Evolutionary conservation across 2,888 invertebrate genomes (phyloP), one percentile per base, ranked within the genome.

Genomic region (Metalampra italica): DNA sequence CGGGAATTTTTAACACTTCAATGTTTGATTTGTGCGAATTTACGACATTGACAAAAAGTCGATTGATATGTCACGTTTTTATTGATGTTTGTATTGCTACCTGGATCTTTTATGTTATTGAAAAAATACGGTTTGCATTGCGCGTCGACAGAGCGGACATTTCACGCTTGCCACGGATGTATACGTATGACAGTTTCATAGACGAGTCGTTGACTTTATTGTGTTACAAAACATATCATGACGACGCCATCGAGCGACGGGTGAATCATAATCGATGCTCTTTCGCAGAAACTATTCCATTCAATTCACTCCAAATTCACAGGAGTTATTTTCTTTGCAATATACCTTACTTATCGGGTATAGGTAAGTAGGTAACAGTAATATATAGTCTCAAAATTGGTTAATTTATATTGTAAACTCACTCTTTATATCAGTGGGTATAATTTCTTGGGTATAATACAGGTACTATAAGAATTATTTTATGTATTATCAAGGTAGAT

Each of bases 21-120:
- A 78, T 85, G 74, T 88, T 87, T 86, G 87, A 88, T 88, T 85
- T 87, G 85, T 81, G 82, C 78, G 86, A 87, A 84, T 80, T 80
- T 75, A 76, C 72, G 78, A 79, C 78, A 78, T 74, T 65, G 61
- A 59, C 67, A 82, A 80, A 77, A 84, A 82, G 73, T 68, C 82
- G 78, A 89, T 89, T 87, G 87, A 88, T 77, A 87, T 73, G 75
- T 88, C 72, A 79, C 81, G 81, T 85, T 85, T 87, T 87, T 87
- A 83, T 83, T 71, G 74, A 75, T 86, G 82, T 87, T 86, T 85
- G 84, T 76, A 74, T 82, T 76, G 72, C 85, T 89, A 88, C 88
- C 88, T 88, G 88, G 75, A 62, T 63, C 71, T 71, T 75, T 76
- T 78, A 75, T 72, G 55, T 59, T 32, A 37, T 11, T 56, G 51